Evolutionary conservation across 2,888 invertebrate genomes (phyloP), one percentile per base, ranked within the genome.

Genomic region (Biston stratarius): DNA sequence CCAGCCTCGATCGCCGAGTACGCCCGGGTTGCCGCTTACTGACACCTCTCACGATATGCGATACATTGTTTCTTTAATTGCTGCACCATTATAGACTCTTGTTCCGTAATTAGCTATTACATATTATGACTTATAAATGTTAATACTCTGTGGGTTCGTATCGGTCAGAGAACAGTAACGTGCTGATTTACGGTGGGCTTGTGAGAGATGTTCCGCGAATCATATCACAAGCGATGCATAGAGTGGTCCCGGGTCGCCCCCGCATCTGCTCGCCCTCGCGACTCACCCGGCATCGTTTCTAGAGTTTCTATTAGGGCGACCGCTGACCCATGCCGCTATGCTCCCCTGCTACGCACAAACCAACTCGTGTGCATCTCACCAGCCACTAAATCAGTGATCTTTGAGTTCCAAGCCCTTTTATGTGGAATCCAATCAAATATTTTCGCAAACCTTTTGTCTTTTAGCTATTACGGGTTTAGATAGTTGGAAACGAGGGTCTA

Each of bases 271-370:
- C 70, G 79, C 82, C 80, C 74, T 67, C 72, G 80, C 71, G 77
- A 76, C 74, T 67, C 72, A 73, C 78, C 82, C 81, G 83, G 84
- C 52, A 52, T 78, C 75, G 78, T 38, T 12, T 53, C 52, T 10
- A 15, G 60, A 77, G 79, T 80, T 81, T 81, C 38, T 38, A 38
- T 87, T 86, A 86, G 85, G 85, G 86, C 83, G 85, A 84, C 83
- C 86, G 78, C 86, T 90, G 90, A 90, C 86, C 90, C 88, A 80
- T 84, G 81, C 79, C 79, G 76, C 78, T 82, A 75, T 77, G 79
- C 84, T 85, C 89, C 88, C 85, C 79, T 81, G 79, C 79, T 74
- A 77, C 75, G 72, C 71, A 75, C 74, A 75, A 76, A 73, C 69
- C 69, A 77, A 76, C 74, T 72, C 79, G 76, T 79, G 82, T 81